These are phyloP conservation scores for Atrichornis clamosus DNA, from an alignment of 2,113 vertebrate genomes.

Conservation along the genomic window DNA sequence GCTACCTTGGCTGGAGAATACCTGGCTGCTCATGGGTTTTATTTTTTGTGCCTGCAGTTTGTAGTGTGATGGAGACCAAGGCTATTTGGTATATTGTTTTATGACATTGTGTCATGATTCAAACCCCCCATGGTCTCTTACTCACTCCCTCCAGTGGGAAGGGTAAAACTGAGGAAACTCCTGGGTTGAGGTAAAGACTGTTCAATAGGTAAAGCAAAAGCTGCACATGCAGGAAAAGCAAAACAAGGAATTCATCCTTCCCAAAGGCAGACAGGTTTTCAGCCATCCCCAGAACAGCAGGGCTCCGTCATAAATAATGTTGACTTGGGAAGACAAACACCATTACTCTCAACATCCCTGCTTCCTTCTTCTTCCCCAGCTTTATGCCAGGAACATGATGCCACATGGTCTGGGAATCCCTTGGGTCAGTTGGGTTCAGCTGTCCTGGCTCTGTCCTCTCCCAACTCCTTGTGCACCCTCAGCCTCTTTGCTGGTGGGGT, in stretches of 20 bases:
- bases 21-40: not conserved
- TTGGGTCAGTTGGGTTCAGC: rapidly evolving
- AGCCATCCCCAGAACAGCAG: not conserved
- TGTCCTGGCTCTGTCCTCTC: not conserved
- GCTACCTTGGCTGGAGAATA: not conserved
- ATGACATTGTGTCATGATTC: no score
- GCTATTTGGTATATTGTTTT: not conserved
- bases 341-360: not conserved
- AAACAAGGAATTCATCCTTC: not conserved
- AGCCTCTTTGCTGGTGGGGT: not conserved
- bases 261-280: not conserved
- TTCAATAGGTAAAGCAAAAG: not conserved
- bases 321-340: not conserved
- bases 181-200: rapidly evolving
- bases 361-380: not conserved
- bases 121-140: not conserved
- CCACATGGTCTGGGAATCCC: not conserved
- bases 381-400: not conserved
- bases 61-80: not conserved
- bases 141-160: not conserved
- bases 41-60: not conserved
- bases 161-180: not conserved
- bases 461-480: not conserved
- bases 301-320: rapidly evolving
- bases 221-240: not conserved